phyloP scores from a whole-genome alignment of 2,797 vertebrate genomes.

The Channa striata region DNA sequence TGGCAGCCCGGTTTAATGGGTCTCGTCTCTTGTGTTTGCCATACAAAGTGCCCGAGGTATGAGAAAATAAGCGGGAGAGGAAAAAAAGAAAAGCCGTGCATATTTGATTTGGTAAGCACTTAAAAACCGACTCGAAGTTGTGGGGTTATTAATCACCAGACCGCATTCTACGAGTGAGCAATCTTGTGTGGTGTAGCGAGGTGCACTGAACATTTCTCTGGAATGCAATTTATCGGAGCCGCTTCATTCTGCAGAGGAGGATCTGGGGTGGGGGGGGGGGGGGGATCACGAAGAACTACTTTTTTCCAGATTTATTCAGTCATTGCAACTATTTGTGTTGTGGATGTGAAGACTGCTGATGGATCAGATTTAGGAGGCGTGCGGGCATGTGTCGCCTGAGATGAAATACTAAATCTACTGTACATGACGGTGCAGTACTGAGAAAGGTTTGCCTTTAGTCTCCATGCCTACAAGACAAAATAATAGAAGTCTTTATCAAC shows the following conservation, averaged over 20 bases:
- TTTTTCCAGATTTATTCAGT: conserved; percentile 41
- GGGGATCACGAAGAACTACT: conserved; percentile 15
- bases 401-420: neutral
- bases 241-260: conserved; percentile 48
- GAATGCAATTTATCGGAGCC: conserved; percentile 65
- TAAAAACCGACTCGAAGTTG: conserved; percentile 47
- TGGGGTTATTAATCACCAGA: conserved; percentile 72
- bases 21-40: conserved; percentile 29
- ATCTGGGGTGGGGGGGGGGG: neutral
- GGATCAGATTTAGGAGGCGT: conserved; percentile 1
- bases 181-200: conserved; percentile 46
- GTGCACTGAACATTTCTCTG: conserved; percentile 53
- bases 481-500: neutral
- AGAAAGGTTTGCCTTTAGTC: neutral
- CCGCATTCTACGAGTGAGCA: conserved; percentile 60
- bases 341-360: conserved; percentile 31
- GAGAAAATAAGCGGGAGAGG: conserved; percentile 13
- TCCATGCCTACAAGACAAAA: neutral
- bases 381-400: neutral
- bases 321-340: conserved; percentile 42
- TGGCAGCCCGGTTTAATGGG: conserved; percentile 40
- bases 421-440: neutral
- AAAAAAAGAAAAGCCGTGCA: conserved; percentile 16
- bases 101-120: conserved; percentile 68
- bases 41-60: conserved; percentile 58